Percentiles rank a stretch among this genome's conserved stretches.
These are phyloP conservation scores for Bursaphelenchus okinawaensis DNA, from an alignment of 2,888 invertebrate genomes.

Conservation along the genomic window DNA sequence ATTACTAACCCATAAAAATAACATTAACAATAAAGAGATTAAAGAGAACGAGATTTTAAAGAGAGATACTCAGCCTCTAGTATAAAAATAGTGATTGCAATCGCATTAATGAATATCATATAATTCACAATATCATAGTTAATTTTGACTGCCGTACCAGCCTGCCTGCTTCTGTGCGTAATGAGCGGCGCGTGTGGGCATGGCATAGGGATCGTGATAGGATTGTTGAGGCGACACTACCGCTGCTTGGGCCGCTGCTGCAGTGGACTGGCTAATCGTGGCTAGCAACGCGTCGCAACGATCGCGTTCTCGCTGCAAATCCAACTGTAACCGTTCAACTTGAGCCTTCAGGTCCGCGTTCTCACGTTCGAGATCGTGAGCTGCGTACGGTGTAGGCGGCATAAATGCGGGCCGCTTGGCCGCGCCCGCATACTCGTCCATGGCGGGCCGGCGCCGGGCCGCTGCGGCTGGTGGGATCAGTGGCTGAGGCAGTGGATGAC, in stretches of 20 bases:
- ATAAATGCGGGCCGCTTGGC: conserved; percentile 15
- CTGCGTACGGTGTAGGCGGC: conserved; percentile 11
- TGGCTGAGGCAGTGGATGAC: conserved; percentile 1
- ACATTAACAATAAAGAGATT: too few relatives aligned
- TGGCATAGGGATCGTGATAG: background rate
- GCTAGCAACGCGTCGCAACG: conserved; percentile 50
- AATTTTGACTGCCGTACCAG: background rate
- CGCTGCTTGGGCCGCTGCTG: background rate
- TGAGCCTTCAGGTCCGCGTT: conserved; percentile 42
- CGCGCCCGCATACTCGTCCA: conserved; percentile 24
- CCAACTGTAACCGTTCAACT: conserved; percentile 41
- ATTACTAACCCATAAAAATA: too few relatives aligned
- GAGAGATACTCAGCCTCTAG: too few relatives aligned
- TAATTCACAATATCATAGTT: too few relatives aligned
- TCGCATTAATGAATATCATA: too few relatives aligned
- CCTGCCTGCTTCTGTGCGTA: background rate
- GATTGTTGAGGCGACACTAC: background rate
- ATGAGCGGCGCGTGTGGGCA: background rate
- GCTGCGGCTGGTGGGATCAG: conserved; percentile 3
- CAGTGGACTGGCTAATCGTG: conserved; percentile 33
- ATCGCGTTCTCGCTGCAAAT: conserved; percentile 44
- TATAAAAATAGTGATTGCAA: too few relatives aligned
- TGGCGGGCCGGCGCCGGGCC: conserved; percentile 10
- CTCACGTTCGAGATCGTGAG: conserved; percentile 23
- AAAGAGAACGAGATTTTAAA: too few relatives aligned